Conservation (phyloP, 2,797 vertebrate genomes). For the Loris lydekkerianus region DNA sequence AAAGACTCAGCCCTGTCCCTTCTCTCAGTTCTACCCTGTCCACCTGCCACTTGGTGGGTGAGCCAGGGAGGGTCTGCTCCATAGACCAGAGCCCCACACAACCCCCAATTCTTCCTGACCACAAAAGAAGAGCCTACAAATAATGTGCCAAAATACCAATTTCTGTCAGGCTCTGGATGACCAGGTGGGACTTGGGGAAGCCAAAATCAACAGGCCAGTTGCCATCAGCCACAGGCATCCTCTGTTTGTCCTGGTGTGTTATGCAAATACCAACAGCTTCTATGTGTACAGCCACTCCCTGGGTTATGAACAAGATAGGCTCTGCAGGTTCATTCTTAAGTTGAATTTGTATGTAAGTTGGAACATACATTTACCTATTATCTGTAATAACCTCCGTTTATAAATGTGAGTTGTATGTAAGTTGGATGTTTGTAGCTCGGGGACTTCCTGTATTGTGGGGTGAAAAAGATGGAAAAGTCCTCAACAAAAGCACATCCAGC, state of each 20-base stretch:
- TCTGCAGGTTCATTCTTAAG: too few relatives aligned
- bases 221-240: neutral
- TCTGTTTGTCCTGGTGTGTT: neutral
- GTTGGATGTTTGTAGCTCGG: too few relatives aligned
- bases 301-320: too few relatives aligned
- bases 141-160: neutral
- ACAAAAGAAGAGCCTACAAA: neutral
- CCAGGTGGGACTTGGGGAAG: neutral
- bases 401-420: too few relatives aligned
- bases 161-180: neutral
- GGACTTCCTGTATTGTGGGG: too few relatives aligned
- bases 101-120: neutral
- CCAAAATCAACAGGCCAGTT: neutral
- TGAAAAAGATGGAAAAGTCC: neutral
- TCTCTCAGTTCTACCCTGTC: neutral
- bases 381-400: too few relatives aligned
- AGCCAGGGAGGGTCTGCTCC: neutral
- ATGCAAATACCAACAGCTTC: neutral
- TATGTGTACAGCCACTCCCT: too few relatives aligned
- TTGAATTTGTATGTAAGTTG: too few relatives aligned
- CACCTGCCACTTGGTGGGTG: neutral
- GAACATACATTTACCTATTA: too few relatives aligned
- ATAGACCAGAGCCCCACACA: neutral
- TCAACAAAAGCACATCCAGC: too few relatives aligned
- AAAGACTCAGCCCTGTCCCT: neutral